These are phyloP conservation scores for Netelia fuscicornis DNA, from an alignment of 2,888 invertebrate genomes.

Conservation along the genomic window DNA sequence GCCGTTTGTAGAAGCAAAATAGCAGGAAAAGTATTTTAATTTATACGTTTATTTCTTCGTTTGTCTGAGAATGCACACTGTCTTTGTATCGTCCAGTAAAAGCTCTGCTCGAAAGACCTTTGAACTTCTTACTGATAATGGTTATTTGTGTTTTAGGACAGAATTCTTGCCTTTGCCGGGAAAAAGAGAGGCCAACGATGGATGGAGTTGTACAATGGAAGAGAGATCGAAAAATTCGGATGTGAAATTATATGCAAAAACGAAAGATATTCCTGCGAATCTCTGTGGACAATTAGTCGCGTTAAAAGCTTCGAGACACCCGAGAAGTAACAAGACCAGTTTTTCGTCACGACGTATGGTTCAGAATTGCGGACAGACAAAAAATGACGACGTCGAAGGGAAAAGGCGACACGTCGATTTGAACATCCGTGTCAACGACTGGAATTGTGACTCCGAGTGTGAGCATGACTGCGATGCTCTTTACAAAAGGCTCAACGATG, in stretches of 20 bases:
- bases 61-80: conserved; percentile 2
- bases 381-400: conserved; percentile 10
- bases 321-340: background rate
- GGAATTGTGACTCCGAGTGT: conserved; percentile 7
- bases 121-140: conserved; percentile 36
- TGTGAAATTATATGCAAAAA: background rate
- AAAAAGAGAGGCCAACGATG: background rate
- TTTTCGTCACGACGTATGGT: too few relatives aligned
- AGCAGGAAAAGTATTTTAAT: conserved; percentile 52
- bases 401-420: conserved; percentile 1
- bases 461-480: conserved; percentile 54
- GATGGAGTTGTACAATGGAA: background rate
- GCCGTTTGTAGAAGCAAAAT: conserved; percentile 23
- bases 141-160: conserved; percentile 55
- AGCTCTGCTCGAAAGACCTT: background rate
- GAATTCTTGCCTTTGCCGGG: background rate
- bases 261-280: background rate
- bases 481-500: conserved; percentile 67
- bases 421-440: background rate
- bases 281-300: background rate
- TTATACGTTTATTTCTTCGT: background rate
- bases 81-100: conserved; percentile 8
- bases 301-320: conserved; percentile 2
- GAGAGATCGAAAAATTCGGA: background rate
- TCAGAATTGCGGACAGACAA: background rate